Conservation (phyloP, 2,888 invertebrate species). For the Sabatieria punctata region DNA sequence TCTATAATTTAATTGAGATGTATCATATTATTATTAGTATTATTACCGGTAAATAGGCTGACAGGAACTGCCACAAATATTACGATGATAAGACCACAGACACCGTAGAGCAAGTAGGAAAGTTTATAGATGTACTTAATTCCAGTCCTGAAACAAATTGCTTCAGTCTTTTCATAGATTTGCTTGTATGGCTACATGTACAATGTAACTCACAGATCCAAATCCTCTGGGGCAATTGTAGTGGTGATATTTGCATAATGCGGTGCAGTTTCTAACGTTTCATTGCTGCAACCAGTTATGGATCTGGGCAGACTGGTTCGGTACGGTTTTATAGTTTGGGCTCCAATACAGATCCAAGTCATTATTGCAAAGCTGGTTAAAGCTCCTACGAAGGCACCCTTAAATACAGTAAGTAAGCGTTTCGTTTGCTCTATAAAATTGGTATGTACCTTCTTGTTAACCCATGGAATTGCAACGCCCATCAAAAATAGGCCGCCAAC, state of each 20-base stretch:
- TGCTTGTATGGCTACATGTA: neutral
- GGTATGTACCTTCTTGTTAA: no score
- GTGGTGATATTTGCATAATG: neutral
- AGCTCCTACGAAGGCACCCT: constrained; percentile 6
- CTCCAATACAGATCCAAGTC: neutral
- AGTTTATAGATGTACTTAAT: constrained; percentile 31
- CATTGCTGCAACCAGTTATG: neutral
- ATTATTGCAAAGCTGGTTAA: neutral
- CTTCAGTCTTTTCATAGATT: neutral
- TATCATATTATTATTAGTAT: no score
- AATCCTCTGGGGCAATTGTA: neutral
- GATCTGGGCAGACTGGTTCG: neutral
- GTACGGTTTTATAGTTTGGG: neutral
- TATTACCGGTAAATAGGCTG: constrained; percentile 8
- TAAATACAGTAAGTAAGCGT: constrained; percentile 25
- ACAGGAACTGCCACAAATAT: constrained; percentile 13
- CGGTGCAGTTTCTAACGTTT: neutral
- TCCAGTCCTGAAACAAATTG: constrained; percentile 11
- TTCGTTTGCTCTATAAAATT: no score
- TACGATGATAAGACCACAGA: constrained; percentile 27
- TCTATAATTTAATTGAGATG: no score
- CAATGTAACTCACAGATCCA: neutral
- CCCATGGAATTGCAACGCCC: constrained; percentile 8
- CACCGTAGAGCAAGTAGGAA: constrained; percentile 36
- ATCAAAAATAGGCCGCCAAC: constrained; percentile 7